Conservation (phyloP, 2,888 invertebrate species). For the Hemicrepidius hirtus region DNA sequence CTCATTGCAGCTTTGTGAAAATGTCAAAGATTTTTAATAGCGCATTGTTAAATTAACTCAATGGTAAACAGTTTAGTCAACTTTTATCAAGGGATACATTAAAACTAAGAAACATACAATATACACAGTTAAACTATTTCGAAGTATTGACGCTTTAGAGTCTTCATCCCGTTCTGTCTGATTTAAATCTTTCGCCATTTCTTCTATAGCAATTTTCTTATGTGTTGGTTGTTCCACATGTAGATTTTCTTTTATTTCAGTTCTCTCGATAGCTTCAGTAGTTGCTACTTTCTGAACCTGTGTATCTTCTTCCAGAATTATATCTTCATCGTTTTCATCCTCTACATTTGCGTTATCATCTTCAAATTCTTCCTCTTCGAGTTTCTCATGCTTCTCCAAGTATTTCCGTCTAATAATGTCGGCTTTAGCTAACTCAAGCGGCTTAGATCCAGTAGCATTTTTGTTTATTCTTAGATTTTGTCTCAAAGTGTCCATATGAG, state of each 20-base stretch:
- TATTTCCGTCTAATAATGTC: background rate
- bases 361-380: constrained; percentile 34
- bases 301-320: constrained; percentile 47
- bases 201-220: background rate
- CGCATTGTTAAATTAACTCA: no score
- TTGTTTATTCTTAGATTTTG: no score
- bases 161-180: background rate
- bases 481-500: no score
- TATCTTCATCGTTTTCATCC: constrained; percentile 48
- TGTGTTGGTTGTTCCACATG: background rate
- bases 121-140: no score
- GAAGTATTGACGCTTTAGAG: background rate
- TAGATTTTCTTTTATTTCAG: constrained; percentile 14
- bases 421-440: background rate
- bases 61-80: no score
- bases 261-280: constrained; percentile 18
- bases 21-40: no score
- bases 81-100: no score
- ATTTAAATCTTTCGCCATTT: constrained; percentile 4
- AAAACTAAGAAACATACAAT: no score
- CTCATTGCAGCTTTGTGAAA: no score
- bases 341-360: constrained; percentile 51
- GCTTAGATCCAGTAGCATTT: background rate
- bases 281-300: constrained; percentile 30
- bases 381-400: background rate